Percentiles rank a stretch among this genome's conserved stretches.
Conservation (phyloP, 2,888 invertebrate genomes). For the Amitus sp. region DNA sequence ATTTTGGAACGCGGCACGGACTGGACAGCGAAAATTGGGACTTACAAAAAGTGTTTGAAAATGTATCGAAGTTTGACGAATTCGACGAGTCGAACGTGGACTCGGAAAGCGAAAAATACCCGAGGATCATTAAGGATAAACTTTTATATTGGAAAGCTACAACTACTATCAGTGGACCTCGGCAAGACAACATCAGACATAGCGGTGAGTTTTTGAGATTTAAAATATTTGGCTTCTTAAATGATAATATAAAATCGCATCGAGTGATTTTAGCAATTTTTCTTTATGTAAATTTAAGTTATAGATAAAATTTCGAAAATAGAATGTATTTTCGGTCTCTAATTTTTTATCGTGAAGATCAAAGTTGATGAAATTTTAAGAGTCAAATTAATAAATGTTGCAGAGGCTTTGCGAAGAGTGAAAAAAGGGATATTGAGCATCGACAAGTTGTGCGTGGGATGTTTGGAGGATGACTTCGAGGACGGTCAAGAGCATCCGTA, state of each 20-base stretch:
- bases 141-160: conserved; percentile 45
- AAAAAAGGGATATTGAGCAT: conserved; percentile 21
- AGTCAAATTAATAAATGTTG: too few species aligned
- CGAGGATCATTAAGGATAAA: conserved; percentile 43
- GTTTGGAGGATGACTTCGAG: conserved; percentile 40
- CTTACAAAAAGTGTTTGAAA: conserved; percentile 42
- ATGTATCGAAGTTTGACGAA: conserved; percentile 28
- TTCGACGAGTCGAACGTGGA: conserved; percentile 3
- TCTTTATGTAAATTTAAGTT: too few species aligned
- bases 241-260: too few species aligned
- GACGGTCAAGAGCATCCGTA: conserved; percentile 54
- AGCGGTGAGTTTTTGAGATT: conserved; percentile 42
- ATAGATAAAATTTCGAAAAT: too few species aligned
- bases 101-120: conserved; percentile 41
- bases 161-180: conserved; percentile 39
- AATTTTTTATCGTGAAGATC: too few species aligned
- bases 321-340: too few species aligned
- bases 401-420: conserved; percentile 43
- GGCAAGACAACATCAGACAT: conserved; percentile 43
- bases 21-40: conserved; percentile 49
- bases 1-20: conserved; percentile 47
- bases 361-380: too few species aligned
- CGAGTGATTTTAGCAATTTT: too few species aligned
- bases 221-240: too few species aligned
- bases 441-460: conserved; percentile 49